Evolutionary conservation across 2,888 invertebrate genomes (phyloP).

Genomic region (Danaus chrysippus): DNA sequence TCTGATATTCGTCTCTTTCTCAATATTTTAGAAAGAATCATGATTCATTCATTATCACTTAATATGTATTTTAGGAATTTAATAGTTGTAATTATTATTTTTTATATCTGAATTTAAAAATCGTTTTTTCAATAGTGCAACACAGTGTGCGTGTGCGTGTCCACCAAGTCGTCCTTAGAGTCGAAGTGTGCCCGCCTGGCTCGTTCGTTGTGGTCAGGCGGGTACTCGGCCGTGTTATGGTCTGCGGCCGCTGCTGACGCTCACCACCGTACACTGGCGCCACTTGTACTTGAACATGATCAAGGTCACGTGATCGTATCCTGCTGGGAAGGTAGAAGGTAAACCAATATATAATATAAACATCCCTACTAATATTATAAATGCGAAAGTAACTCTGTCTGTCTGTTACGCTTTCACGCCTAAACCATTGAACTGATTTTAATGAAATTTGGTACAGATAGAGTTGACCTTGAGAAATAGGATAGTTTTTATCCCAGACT

Average conservation of each 20-base stretch:
- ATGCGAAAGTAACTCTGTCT: no score
- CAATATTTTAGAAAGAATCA: no score
- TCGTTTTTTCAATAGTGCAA: constrained; percentile 39
- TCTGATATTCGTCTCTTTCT: no score
- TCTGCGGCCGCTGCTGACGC: constrained; percentile 39
- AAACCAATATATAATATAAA: constrained; percentile 2
- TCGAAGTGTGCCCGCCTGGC: constrained; percentile 46
- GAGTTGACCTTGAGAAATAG: no score
- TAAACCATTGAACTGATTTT: no score
- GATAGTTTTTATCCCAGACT: no score
- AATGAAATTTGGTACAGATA: no score
- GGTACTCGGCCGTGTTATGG: constrained; percentile 63
- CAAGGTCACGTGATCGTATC: constrained; percentile 43
- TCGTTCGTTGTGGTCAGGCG: constrained; percentile 83
- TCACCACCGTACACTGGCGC: constrained; percentile 44
- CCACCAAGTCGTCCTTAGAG: constrained; percentile 34
- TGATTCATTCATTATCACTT: no score
- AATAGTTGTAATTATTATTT: no score
- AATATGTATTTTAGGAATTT: no score
- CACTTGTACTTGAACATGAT: constrained; percentile 44
- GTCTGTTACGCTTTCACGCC: no score
- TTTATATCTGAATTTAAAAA: neutral
- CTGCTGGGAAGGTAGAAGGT: constrained; percentile 43
- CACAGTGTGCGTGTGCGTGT: constrained; percentile 54
- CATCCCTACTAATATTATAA: no score